Evolutionary conservation across 2,797 vertebrate species (phyloP), one percentile per base, ranked within the genome.

Genomic region (Capromys pilorides): DNA sequence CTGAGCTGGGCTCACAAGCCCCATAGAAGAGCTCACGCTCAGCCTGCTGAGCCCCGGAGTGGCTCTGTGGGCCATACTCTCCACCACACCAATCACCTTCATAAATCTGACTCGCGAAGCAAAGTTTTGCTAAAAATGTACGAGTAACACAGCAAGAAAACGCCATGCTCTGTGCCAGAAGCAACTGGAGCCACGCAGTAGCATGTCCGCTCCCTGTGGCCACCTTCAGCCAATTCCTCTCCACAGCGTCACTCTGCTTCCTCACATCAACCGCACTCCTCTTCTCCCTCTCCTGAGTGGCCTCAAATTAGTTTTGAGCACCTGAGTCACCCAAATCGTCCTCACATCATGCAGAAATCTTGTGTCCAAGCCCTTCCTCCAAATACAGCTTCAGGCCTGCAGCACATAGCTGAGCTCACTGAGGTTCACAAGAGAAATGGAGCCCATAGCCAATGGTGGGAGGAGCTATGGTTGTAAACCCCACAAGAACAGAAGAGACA

Each of bases 211-310:
- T 82, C 57, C 5, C 22, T 31, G 19, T n/a, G 49, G 28, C 24
- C 45, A 12, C 36, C 0, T 57, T 54, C 33, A 24, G 1, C 4
- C 10, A 2, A 1, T 2, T 6, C 21, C 31, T 33, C 54, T 5
- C 6, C 18, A 39, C 19, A 24, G 2, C 2, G 11, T 4, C 10
- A 1, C 57, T 71, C 26, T 49, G 16, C n/a, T 33, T 78, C 51
- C 7, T 62, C 11, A 39, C 33, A 5, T 1, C 8, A 39, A 10
- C 10, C 0, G 22, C 4, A 54, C 24, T 39, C 69, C 7, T 6
- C 18, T 51, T 33, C 36, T 10, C 16, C 18, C 45, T 51, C 24
- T n/a, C 1, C 61, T 13, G 0, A 0, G 14, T 9, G 7, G 51
- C 45, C 61, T 51, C 49, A 45, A 28, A 12, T 85, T 61, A 18